Percentiles rank a stretch among this genome's conserved stretches.
These are phyloP conservation scores for Drosophila anceps DNA, from an alignment of 2,888 invertebrate genomes.

Conservation along the genomic window DNA sequence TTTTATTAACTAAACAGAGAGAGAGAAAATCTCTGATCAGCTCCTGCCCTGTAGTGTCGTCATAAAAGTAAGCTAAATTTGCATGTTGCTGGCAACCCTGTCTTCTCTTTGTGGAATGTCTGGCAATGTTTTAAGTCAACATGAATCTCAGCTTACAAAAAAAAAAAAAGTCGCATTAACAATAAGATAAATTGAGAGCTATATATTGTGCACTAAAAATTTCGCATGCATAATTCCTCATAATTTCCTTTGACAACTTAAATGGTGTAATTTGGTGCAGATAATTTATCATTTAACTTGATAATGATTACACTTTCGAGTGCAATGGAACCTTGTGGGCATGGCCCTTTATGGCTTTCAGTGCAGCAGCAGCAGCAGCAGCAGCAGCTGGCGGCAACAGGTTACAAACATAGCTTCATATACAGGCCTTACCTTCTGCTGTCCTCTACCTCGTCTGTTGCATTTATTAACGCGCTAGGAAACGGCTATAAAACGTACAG, in stretches of 20 bases:
- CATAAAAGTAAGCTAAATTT: not conserved
- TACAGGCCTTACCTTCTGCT: not conserved
- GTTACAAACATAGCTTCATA: slow-evolving; percentile 23
- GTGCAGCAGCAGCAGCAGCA: not conserved
- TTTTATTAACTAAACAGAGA: not conserved
- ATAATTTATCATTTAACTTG: slow-evolving; percentile 83
- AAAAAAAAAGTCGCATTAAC: slow-evolving; percentile 18
- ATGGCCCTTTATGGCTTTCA: slow-evolving; percentile 21
- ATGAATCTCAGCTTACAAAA: slow-evolving; percentile 1
- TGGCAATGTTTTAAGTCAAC: slow-evolving; percentile 16
- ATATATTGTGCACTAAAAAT: slow-evolving; percentile 17
- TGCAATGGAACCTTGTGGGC: slow-evolving; percentile 24
- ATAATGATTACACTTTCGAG: slow-evolving; percentile 78
- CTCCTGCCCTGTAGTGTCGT: no score
- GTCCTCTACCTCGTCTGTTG: slow-evolving; percentile 12
- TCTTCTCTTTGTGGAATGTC: not conserved
- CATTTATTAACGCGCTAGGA: slow-evolving; percentile 64
- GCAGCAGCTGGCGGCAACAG: slow-evolving; percentile 37
- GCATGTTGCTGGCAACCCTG: not conserved
- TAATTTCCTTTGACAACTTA: slow-evolving; percentile 83
- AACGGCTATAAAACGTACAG: slow-evolving; percentile 76
- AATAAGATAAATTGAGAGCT: slow-evolving; percentile 46
- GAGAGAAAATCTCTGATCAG: not conserved
- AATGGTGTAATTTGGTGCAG: slow-evolving; percentile 82
- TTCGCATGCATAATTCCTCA: slow-evolving; percentile 73